These are phyloP conservation scores for Phthorimaea operculella DNA, from an alignment of 1,140 invertebrate genomes.

Conservation along the genomic window DNA sequence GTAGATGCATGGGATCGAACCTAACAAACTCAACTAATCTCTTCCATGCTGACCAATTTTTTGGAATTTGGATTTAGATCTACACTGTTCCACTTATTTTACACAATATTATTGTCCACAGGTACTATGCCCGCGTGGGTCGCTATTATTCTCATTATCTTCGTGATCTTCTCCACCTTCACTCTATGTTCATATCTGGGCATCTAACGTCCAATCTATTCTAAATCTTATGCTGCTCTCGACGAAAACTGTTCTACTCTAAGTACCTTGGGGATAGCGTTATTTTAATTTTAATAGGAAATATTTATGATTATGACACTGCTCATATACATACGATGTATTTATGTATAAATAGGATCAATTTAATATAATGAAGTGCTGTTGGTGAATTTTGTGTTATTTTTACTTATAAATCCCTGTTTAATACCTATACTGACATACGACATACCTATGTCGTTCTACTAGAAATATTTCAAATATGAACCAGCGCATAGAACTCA, in stretches of 20 bases:
- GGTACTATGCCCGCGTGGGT: slow-evolving; percentile 82
- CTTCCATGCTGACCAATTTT: no score
- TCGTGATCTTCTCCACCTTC: slow-evolving; percentile 81
- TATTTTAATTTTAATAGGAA: slow-evolving; percentile 18
- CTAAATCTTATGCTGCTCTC: not conserved
- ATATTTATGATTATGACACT: slow-evolving; percentile 23
- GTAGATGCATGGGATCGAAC: no score
- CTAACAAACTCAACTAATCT: no score
- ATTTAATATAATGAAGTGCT: slow-evolving; percentile 48
- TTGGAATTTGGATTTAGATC: no score
- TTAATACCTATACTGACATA: slow-evolving; percentile 5
- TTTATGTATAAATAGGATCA: slow-evolving; percentile 55
- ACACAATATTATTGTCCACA: slow-evolving; percentile 46
- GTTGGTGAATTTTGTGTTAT: slow-evolving; percentile 19
- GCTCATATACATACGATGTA: slow-evolving; percentile 37
- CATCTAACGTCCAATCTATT: slow-evolving; percentile 69
- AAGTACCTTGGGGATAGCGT: slow-evolving; percentile 28
- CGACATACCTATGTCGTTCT: no score
- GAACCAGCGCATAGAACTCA: no score
- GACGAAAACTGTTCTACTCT: slow-evolving; percentile 14
- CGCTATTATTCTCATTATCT: slow-evolving; percentile 76
- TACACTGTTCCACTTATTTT: no score
- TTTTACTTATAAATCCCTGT: slow-evolving; percentile 13
- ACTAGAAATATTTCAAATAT: no score
- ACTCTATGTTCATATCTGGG: slow-evolving; percentile 82